phyloP scores from a whole-genome alignment of 2,888 invertebrate genomes.

The Sericinus montela region DNA sequence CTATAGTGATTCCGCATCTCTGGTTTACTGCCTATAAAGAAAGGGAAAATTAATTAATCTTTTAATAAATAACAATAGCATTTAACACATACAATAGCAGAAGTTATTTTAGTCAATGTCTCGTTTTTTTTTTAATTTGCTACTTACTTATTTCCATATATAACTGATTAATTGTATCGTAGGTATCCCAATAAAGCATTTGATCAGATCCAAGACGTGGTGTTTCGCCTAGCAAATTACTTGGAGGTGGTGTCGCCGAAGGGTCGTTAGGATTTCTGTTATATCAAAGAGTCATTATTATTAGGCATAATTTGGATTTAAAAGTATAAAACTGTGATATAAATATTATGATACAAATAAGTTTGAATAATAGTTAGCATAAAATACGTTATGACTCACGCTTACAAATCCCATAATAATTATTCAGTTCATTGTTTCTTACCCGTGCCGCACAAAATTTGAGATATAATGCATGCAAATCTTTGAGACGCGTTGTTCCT shows the following conservation, averaged over 20 bases:
- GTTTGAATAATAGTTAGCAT: too few relatives aligned
- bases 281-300: not conserved
- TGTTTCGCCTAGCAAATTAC: slow-evolving; percentile 58
- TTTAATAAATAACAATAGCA: too few relatives aligned
- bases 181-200: slow-evolving; percentile 92
- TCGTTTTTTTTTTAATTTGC: not conserved
- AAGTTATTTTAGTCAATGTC: too few relatives aligned
- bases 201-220: slow-evolving; percentile 63
- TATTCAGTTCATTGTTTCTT: slow-evolving; percentile 45
- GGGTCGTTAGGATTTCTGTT: slow-evolving; percentile 83
- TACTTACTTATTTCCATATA: slow-evolving; percentile 88
- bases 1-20: slow-evolving; percentile 94
- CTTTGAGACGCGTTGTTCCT: slow-evolving; percentile 87
- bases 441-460: slow-evolving; percentile 94
- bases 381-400: too few relatives aligned
- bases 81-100: too few relatives aligned
- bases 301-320: too few relatives aligned
- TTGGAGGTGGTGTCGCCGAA: slow-evolving; percentile 78
- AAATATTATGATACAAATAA: too few relatives aligned
- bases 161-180: slow-evolving; percentile 93
- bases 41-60: too few relatives aligned
- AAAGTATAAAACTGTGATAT: too few relatives aligned
- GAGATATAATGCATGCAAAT: slow-evolving; percentile 90
- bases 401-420: not conserved
- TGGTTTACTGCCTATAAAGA: slow-evolving; percentile 80